Conservation (phyloP, 2,888 invertebrate species). For the Loripinus fragilis region DNA sequence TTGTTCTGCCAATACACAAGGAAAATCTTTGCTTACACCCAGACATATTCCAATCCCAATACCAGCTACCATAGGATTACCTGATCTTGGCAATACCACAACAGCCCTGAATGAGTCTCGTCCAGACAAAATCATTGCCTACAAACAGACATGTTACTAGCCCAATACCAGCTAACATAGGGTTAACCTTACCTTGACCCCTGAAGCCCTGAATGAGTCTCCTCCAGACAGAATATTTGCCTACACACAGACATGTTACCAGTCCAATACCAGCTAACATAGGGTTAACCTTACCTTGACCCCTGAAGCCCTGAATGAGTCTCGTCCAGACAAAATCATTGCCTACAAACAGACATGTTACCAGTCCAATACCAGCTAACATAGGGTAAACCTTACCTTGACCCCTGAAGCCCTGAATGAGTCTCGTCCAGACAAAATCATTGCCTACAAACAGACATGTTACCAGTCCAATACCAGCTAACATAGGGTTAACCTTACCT, state of each 20-base stretch:
- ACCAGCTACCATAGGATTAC: too few species aligned
- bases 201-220: constrained; percentile 91
- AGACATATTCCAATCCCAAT: constrained; percentile 94
- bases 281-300: too few species aligned
- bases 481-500: too few species aligned
- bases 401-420: too few species aligned
- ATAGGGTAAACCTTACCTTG: too few species aligned
- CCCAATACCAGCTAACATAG: constrained; percentile 96
- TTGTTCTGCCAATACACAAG: too few species aligned
- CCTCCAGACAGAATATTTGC: constrained; percentile 90
- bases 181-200: too few species aligned
- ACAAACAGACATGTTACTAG: constrained; percentile 94
- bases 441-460: constrained; percentile 93
- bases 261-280: constrained; percentile 95
- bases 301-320: constrained; percentile 90
- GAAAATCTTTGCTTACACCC: constrained; percentile 89
- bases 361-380: constrained; percentile 94
- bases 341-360: constrained; percentile 94
- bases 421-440: constrained; percentile 89
- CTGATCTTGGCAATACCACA: constrained; percentile 89
- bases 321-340: constrained; percentile 90
- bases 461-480: constrained; percentile 95
- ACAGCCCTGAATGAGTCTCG: constrained; percentile 89
- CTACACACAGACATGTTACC: constrained; percentile 93
- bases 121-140: constrained; percentile 90